A percentile compares a stretch with the other conserved stretches of the same genome.
These are phyloP conservation scores for Polypterus senegalus DNA, from an alignment of 2,113 vertebrate genomes.

Conservation along the genomic window DNA sequence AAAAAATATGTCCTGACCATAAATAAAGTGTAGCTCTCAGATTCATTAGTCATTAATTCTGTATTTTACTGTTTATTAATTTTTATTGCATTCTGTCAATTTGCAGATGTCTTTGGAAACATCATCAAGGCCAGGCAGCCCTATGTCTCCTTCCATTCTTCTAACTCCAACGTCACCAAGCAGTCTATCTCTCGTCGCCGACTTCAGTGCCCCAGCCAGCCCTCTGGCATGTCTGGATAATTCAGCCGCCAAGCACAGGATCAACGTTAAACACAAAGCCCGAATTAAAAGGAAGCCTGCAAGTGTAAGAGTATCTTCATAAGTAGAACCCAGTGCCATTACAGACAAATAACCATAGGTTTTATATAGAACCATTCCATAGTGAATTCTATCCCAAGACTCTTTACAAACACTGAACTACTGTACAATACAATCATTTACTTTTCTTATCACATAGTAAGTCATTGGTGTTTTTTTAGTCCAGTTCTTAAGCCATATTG, in stretches of 20 bases:
- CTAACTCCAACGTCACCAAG: background rate
- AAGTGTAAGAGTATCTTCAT: constrained; percentile 38
- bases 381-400: too few species aligned
- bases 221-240: constrained; percentile 60
- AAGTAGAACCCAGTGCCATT: too few species aligned
- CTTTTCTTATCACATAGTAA: too few species aligned
- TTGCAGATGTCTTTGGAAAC: constrained; percentile 47
- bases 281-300: constrained; percentile 44
- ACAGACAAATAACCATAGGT: too few species aligned
- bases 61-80: too few species aligned
- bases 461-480: too few species aligned
- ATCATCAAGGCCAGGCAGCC: constrained; percentile 45
- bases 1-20: constrained; percentile 1
- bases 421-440: too few species aligned
- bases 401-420: too few species aligned
- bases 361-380: too few species aligned
- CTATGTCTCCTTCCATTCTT: constrained; percentile 22
- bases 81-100: background rate
- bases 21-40: constrained; percentile 1
- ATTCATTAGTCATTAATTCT: too few species aligned
- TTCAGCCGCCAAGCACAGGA: constrained; percentile 69
- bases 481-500: too few species aligned
- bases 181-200: constrained; percentile 29
- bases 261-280: constrained; percentile 61
- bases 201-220: constrained; percentile 58